These are phyloP conservation scores for Aleiodes testaceus DNA, from an alignment of 2,888 invertebrate species.

Conservation along the genomic window DNA sequence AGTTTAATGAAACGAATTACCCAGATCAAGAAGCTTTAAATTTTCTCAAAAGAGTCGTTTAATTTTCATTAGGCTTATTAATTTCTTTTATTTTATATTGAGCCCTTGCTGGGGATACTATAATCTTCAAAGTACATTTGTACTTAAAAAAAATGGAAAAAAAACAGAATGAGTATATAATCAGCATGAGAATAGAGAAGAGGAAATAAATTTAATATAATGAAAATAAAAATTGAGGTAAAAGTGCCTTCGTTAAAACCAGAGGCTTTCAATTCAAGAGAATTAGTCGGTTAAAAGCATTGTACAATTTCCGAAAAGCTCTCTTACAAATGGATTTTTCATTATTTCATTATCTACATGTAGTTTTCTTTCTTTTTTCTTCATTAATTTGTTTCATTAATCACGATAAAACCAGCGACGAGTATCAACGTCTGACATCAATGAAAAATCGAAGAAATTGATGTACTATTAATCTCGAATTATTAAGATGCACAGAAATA, in stretches of 20 bases:
- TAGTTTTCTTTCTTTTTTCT: too few relatives aligned
- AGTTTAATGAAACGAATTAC: slow-evolving; percentile 10
- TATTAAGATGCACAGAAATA: not conserved
- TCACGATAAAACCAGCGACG: not conserved
- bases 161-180: too few relatives aligned
- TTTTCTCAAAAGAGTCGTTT: not conserved
- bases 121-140: slow-evolving; percentile 1
- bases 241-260: slow-evolving; percentile 67
- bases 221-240: slow-evolving; percentile 53
- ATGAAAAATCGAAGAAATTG: slow-evolving; percentile 6
- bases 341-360: too few relatives aligned
- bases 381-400: too few relatives aligned
- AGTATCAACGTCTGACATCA: not conserved
- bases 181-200: not conserved
- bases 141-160: slow-evolving; percentile 1
- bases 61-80: slow-evolving; percentile 5
- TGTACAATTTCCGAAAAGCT: slow-evolving; percentile 39
- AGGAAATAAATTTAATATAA: slow-evolving; percentile 29
- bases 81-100: not conserved
- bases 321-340: too few relatives aligned
- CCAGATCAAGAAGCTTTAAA: slow-evolving; percentile 22
- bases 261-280: slow-evolving; percentile 59
- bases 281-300: slow-evolving; percentile 45
- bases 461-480: not conserved
- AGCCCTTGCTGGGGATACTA: slow-evolving; percentile 14